Conservation (phyloP, 2,888 invertebrate species). For the Sycophila texana region DNA sequence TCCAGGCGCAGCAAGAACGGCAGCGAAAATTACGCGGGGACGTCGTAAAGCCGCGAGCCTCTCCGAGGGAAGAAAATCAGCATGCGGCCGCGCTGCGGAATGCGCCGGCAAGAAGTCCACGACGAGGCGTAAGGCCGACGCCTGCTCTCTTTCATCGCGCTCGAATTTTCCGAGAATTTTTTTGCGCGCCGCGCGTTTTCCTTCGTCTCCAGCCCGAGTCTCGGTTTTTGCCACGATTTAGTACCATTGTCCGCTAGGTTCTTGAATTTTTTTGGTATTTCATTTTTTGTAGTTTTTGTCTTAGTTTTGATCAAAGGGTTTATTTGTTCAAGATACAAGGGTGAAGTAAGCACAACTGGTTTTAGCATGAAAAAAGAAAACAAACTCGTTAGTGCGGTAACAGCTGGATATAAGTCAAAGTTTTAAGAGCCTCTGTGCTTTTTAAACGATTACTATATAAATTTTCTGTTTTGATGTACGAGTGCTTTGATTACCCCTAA, state of each 20-base stretch:
- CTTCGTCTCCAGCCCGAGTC: not conserved
- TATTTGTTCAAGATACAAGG: not conserved
- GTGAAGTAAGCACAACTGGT: conserved; percentile 10
- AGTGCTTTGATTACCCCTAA: not conserved
- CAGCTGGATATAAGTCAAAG: not conserved
- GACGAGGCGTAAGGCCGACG: too few species aligned
- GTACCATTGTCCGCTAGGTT: not conserved
- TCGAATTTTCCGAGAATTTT: not conserved
- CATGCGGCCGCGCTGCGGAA: conserved; percentile 10
- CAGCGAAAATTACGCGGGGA: not conserved
- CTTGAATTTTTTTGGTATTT: not conserved
- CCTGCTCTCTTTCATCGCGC: not conserved
- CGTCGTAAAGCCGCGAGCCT: conserved; percentile 3
- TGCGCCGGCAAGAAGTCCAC: conserved; percentile 5
- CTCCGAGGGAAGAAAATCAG: conserved; percentile 18
- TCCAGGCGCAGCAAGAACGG: too few species aligned
- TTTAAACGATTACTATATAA: not conserved
- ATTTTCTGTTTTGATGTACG: too few species aligned
- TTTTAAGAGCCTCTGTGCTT: conserved; percentile 6
- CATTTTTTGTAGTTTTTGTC: not conserved
- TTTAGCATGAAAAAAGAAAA: not conserved
- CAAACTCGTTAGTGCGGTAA: not conserved
- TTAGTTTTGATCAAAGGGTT: conserved; percentile 1
- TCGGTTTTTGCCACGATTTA: not conserved
- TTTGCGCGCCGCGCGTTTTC: not conserved